phyloP scores from a whole-genome alignment of 2,888 invertebrate genomes.

The Dyspetes luteomarginatus region DNA sequence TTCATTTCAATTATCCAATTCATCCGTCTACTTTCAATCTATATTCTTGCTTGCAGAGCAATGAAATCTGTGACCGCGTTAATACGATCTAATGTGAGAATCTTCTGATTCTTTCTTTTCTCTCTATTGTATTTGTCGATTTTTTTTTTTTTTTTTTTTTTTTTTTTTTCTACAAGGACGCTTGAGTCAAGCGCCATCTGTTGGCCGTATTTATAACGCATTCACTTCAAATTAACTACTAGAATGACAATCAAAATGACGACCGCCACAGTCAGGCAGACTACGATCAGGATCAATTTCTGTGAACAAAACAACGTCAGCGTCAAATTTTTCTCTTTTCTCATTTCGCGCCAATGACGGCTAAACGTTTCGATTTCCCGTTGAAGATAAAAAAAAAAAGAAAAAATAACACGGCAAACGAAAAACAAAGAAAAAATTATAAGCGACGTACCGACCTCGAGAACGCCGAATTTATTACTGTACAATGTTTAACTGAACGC shows the following conservation, averaged over 20 bases:
- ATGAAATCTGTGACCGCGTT: conserved; percentile 7
- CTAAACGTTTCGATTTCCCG: conserved; percentile 13
- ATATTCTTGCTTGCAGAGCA: not conserved
- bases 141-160: conserved; percentile 18
- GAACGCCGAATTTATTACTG: conserved; percentile 39
- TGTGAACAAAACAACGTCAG: conserved; percentile 85
- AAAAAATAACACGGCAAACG: conserved; percentile 25
- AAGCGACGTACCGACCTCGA: conserved; percentile 59
- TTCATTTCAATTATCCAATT: conserved; percentile 33
- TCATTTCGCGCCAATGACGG: conserved; percentile 5
- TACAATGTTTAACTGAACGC: conserved; percentile 44
- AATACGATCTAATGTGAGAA: conserved; percentile 24
- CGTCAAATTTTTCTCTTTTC: conserved; percentile 61
- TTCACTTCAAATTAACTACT: conserved; percentile 79
- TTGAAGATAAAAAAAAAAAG: conserved; percentile 21
- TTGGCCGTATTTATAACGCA: conserved; percentile 61
- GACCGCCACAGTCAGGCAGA: conserved; percentile 92
- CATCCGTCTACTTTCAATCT: conserved; percentile 39
- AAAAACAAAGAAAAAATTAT: conserved; percentile 37
- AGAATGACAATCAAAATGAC: conserved; percentile 91
- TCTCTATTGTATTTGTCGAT: conserved; percentile 6
- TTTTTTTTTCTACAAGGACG: not conserved
- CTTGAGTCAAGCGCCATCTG: not conserved
- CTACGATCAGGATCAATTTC: conserved; percentile 95
- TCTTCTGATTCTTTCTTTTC: too few relatives aligned